Evolutionary conservation across 37 sponge, comb jelly and placozoan species (phyloP).

Genomic region (Tethya wilhelma): DNA sequence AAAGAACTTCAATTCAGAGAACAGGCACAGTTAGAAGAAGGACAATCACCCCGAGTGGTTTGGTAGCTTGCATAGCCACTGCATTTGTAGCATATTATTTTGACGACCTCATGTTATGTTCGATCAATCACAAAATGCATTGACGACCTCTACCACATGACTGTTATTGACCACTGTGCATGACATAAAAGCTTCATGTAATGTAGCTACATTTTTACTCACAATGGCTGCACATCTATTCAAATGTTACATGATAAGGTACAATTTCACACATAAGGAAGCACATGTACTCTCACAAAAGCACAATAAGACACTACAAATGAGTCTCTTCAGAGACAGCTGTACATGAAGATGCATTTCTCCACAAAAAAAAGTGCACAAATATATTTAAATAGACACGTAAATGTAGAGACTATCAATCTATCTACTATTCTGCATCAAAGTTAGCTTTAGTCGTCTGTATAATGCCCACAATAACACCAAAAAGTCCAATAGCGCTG

Average conservation of each 20-base stretch:
- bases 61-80: constrained; percentile 55
- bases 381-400: neutral
- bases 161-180: too few species aligned
- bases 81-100: too few species aligned
- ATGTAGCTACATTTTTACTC: too few species aligned
- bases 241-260: too few species aligned
- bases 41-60: constrained; percentile 4
- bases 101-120: too few species aligned
- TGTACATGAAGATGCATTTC: neutral
- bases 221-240: too few species aligned
- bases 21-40: neutral
- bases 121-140: too few species aligned
- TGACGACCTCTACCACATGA: constrained; percentile 10
- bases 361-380: neutral
- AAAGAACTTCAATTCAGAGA: constrained; percentile 72
- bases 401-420: neutral
- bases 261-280: too few species aligned
- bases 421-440: constrained; percentile 1
- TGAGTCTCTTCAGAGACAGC: too few species aligned
- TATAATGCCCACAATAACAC: constrained; percentile 96
- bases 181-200: too few species aligned
- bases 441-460: constrained; percentile 73
- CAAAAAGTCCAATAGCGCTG: constrained; percentile 99
- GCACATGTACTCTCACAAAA: too few species aligned
- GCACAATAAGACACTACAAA: neutral